phyloP scores from a whole-genome alignment of 1,140 invertebrate species.

The Drosophila bifasciata region DNA sequence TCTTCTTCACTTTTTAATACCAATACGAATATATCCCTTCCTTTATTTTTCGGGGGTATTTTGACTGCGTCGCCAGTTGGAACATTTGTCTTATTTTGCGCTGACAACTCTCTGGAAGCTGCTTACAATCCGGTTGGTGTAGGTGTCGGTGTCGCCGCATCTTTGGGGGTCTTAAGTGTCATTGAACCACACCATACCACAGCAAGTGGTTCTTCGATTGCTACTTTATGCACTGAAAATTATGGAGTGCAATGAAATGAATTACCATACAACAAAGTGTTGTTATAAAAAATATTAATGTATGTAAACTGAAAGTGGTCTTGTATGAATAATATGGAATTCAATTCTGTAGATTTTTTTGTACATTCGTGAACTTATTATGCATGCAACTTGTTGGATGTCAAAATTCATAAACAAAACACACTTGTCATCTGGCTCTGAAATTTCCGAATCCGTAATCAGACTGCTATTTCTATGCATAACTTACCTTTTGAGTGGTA shows the following conservation, averaged over 20 bases:
- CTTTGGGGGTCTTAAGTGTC: constrained; percentile 57
- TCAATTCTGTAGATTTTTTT: not conserved
- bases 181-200: constrained; percentile 57
- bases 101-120: constrained; percentile 77
- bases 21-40: constrained; percentile 1
- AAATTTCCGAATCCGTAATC: constrained; percentile 49
- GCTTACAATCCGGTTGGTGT: constrained; percentile 44
- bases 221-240: constrained; percentile 44
- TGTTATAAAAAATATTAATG: constrained; percentile 57
- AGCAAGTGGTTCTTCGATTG: constrained; percentile 40
- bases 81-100: constrained; percentile 82
- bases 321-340: not conserved
- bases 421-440: constrained; percentile 77
- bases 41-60: constrained; percentile 19
- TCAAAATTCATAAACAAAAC: constrained; percentile 76
- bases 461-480: constrained; percentile 49
- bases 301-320: constrained; percentile 23
- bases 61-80: constrained; percentile 53
- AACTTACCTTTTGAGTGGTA: constrained; percentile 47
- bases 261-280: constrained; percentile 71
- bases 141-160: constrained; percentile 49
- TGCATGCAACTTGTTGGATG: constrained; percentile 59
- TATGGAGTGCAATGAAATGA: constrained; percentile 43
- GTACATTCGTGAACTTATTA: not conserved
- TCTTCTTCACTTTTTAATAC: constrained; percentile 1